Conservation (phyloP, 1,140 invertebrate species). For the Caenorhabditis remanei region DNA sequence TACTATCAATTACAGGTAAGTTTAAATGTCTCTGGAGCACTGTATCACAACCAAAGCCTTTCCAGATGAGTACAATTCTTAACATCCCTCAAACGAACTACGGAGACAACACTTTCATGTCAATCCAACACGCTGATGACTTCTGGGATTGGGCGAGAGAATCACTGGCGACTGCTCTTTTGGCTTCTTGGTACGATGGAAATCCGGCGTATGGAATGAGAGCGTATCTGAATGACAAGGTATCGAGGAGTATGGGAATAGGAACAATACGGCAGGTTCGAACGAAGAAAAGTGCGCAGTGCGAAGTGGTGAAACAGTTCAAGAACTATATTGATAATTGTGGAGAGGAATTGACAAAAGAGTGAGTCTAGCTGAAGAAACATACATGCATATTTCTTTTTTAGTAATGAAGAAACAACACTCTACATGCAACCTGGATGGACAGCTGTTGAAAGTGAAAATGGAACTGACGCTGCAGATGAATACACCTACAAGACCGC, state of each 20-base stretch:
- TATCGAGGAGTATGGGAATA: constrained; percentile 79
- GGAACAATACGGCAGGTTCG: constrained; percentile 79
- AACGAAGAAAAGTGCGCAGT: constrained; percentile 76
- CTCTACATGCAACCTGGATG: constrained; percentile 43
- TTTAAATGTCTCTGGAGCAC: neutral
- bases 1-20: constrained; percentile 74
- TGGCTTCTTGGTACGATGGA: constrained; percentile 79
- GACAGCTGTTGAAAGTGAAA: constrained; percentile 55
- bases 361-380: constrained; percentile 68
- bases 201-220: constrained; percentile 78
- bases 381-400: neutral
- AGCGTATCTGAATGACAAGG: constrained; percentile 79
- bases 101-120: constrained; percentile 60
- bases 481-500: constrained; percentile 76
- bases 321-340: constrained; percentile 73
- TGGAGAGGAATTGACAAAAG: constrained; percentile 11
- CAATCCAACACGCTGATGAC: constrained; percentile 66
- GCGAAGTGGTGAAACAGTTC: constrained; percentile 72
- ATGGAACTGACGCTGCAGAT: constrained; percentile 64
- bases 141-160: constrained; percentile 79
- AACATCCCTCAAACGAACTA: constrained; percentile 50
- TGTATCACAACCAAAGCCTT: neutral
- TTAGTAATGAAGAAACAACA: constrained; percentile 50
- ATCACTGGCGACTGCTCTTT: constrained; percentile 77
- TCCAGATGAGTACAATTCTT: constrained; percentile 62